These are phyloP conservation scores for Rhagoletis zephyria DNA, from an alignment of 1,140 invertebrate species.

Conservation along the genomic window DNA sequence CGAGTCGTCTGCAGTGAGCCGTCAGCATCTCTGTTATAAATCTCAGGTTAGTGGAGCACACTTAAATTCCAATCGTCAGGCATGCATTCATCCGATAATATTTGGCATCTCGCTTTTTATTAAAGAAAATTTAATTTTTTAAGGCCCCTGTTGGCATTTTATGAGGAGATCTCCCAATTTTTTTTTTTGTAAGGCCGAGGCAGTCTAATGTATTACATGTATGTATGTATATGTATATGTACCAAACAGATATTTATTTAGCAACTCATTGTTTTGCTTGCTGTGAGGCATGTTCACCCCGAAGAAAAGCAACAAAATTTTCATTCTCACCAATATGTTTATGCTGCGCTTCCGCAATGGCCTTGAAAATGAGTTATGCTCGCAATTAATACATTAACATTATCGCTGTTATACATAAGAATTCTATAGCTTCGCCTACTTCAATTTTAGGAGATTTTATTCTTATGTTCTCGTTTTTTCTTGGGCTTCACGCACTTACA, in stretches of 20 bases:
- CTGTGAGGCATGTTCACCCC: no score
- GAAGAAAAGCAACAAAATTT: constrained; percentile 35
- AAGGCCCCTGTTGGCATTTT: no score
- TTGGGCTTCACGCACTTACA: background rate
- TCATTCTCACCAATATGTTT: constrained; percentile 40
- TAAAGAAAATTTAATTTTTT: no score
- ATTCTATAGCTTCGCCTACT: background rate
- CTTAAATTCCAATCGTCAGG: no score
- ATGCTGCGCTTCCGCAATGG: constrained; percentile 17
- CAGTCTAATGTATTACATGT: background rate
- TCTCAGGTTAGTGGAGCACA: no score
- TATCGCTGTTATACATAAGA: background rate
- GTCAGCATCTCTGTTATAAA: no score
- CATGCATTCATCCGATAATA: no score
- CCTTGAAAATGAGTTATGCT: constrained; percentile 50
- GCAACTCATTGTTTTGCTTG: constrained; percentile 31
- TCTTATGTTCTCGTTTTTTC: background rate
- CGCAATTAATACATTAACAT: constrained; percentile 34
- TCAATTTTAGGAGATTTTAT: background rate
- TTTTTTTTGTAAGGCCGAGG: background rate
- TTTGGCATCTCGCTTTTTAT: no score
- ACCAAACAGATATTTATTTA: constrained; percentile 20
- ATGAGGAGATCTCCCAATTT: no score
- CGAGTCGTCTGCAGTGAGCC: no score
- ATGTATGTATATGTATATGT: background rate